Base-by-base conservation (phyloP, 2,797 vertebrate genomes). In the Chaunax sp. region DNA sequence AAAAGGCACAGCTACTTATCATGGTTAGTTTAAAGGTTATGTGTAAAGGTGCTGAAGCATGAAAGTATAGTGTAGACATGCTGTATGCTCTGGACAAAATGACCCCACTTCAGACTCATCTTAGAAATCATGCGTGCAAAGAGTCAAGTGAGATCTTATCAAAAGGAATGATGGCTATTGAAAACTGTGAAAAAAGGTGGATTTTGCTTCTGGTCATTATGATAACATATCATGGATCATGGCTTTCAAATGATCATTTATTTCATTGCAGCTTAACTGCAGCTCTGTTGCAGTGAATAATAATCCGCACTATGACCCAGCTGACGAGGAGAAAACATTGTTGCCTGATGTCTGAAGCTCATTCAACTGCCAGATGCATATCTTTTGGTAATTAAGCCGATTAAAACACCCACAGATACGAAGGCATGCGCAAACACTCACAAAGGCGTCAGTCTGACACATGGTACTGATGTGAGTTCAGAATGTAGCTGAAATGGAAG, bases 351-450 rank as follows among this genome's bases (percentile, higher is more conserved):
- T 67, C 47, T 64, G 18, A 69, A 75, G 52, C 72, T 75, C 65
- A 76, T 76, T 82, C 43, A 69, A 12, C 58, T 37, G 59, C 18
- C 75, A 80, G 83, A 84, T 79, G 50, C 69, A 77, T 64, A 80
- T 81, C 77, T 78, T 64, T 54, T 52, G 52, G 75, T 68, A 76
- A 81, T 83, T 81, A 83, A 79, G 58, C 35, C 13, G 49, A 64
- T 75, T 53, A 69, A 75, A 68, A 51, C 44, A 74, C 30, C 20
- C n/a, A 4, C 44, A 54, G 26, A 72, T 3, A 72, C 2, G 2
- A 62, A 66, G 23, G 35, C 61, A 47, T 19, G 18, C 14, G 26
- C 41, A 53, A 14, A 46, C 38, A 78, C 5, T 25, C 13, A 61
- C 18, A 58, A 8, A 62, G 22, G 11, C 45, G 14, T 19, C 46